phyloP scores from a whole-genome alignment of 2,113 vertebrate genomes.

The Turdus rufiventris region DNA sequence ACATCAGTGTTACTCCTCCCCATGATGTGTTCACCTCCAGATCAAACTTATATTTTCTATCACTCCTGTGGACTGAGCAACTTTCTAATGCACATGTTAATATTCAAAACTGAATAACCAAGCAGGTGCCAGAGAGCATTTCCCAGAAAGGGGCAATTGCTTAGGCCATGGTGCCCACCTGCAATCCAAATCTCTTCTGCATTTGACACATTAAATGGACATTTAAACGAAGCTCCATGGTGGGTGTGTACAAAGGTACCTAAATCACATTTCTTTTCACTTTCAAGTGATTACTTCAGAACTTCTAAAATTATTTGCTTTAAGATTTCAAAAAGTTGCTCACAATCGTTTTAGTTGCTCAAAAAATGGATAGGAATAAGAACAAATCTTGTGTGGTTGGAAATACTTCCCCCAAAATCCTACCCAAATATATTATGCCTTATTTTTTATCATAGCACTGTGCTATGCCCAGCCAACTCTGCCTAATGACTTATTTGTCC shows the following conservation, averaged over 20 bases:
- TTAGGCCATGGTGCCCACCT: not conserved
- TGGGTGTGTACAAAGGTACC: not conserved
- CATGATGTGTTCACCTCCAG: not conserved
- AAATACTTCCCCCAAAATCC: not conserved
- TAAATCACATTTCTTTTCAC: not conserved
- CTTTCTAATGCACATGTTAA: not conserved
- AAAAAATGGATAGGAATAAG: not conserved
- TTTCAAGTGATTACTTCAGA: not conserved
- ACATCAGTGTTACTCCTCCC: not conserved
- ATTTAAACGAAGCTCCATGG: not conserved
- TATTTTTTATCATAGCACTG: not conserved
- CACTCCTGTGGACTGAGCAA: not conserved
- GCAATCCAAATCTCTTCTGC: not conserved
- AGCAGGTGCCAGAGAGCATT: not conserved
- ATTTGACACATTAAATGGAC: not conserved
- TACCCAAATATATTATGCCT: not conserved
- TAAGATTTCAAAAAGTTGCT: not conserved
- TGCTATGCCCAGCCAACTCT: not conserved
- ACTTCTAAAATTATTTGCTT: not conserved
- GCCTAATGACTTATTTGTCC: not conserved
- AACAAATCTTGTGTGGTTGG: not conserved
- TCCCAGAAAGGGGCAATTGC: not conserved
- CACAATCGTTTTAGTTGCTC: not conserved
- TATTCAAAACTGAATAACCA: not conserved
- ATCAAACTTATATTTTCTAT: not conserved